These are phyloP conservation scores for Dryococelus australis DNA, from an alignment of 2,888 invertebrate species.

Conservation along the genomic window DNA sequence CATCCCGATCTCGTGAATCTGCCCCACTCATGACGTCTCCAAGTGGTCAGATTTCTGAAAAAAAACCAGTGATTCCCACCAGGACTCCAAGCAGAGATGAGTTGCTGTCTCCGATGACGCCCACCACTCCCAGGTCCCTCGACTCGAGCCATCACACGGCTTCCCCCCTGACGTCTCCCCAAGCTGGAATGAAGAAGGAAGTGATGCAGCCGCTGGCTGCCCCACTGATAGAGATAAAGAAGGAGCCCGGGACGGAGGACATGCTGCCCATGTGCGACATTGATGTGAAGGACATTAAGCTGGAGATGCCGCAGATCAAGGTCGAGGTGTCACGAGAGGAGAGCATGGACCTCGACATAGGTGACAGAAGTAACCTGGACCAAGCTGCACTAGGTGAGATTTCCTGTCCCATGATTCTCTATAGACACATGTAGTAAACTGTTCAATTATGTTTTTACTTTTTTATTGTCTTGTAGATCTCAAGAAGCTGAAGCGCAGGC, in stretches of 20 bases:
- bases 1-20: slow-evolving; percentile 25
- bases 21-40: slow-evolving; percentile 44
- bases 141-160: slow-evolving; percentile 37
- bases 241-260: slow-evolving; percentile 74
- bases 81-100: slow-evolving; percentile 41
- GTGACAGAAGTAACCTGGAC: slow-evolving; percentile 38
- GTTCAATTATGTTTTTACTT: neutral
- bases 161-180: slow-evolving; percentile 53
- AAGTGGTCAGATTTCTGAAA: neutral
- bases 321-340: slow-evolving; percentile 22
- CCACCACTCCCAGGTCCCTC: slow-evolving; percentile 35
- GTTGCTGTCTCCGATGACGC: slow-evolving; percentile 41
- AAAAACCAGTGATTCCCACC: slow-evolving; percentile 28
- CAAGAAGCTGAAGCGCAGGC: slow-evolving; percentile 76
- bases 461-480: slow-evolving; percentile 54
- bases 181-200: slow-evolving; percentile 46
- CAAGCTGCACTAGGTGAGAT: slow-evolving; percentile 41
- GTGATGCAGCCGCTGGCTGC: slow-evolving; percentile 57
- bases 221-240: slow-evolving; percentile 67
- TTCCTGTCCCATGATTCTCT: neutral
- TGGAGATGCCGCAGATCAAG: slow-evolving; percentile 31
- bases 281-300: slow-evolving; percentile 60
- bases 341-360: slow-evolving; percentile 30
- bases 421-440: neutral
- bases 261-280: slow-evolving; percentile 68